These are phyloP conservation scores for Galbula dea DNA, from an alignment of 2,113 vertebrate species.

Conservation along the genomic window DNA sequence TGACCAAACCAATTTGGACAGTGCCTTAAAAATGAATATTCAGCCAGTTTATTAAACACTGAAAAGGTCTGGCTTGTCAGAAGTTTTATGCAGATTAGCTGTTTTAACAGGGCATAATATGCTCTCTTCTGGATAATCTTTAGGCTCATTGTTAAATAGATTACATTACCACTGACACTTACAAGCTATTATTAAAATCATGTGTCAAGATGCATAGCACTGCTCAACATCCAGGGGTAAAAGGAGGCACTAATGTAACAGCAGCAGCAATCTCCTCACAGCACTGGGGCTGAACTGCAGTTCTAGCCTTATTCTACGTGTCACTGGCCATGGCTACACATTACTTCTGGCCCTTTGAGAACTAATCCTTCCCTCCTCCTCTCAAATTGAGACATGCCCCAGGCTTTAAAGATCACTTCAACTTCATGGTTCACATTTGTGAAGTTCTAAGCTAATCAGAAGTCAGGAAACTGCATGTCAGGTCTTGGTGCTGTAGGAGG, in stretches of 20 bases:
- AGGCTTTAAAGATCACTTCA: conserved; percentile 4
- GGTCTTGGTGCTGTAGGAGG: neutral
- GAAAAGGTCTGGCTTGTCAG: conserved; percentile 25
- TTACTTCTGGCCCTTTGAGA: neutral
- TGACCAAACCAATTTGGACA: conserved; percentile 30
- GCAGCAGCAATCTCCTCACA: neutral
- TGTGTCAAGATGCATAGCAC: conserved; percentile 1
- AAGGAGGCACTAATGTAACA: neutral
- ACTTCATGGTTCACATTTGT: neutral
- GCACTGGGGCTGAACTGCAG: neutral
- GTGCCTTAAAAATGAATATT: conserved; percentile 32
- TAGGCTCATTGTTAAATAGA: conserved; percentile 31
- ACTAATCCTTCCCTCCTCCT: neutral
- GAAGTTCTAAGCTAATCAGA: neutral
- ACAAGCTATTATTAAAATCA: conserved; percentile 65
- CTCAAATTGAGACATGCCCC: neutral
- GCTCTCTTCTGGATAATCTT: conserved; percentile 29
- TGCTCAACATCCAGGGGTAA: neutral
- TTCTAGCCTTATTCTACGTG: conserved; percentile 38
- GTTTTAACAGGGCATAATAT: conserved; percentile 29
- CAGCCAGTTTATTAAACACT: conserved; percentile 22
- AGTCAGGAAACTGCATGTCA: neutral
- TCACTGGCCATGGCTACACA: neutral
- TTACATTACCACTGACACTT: conserved; percentile 51
- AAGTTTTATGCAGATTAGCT: conserved; percentile 55